A percentile compares a stretch with the other conserved stretches of the same genome.
These are phyloP conservation scores for Peribatodes rhomboidaria DNA, from an alignment of 2,888 invertebrate genomes.

Conservation along the genomic window DNA sequence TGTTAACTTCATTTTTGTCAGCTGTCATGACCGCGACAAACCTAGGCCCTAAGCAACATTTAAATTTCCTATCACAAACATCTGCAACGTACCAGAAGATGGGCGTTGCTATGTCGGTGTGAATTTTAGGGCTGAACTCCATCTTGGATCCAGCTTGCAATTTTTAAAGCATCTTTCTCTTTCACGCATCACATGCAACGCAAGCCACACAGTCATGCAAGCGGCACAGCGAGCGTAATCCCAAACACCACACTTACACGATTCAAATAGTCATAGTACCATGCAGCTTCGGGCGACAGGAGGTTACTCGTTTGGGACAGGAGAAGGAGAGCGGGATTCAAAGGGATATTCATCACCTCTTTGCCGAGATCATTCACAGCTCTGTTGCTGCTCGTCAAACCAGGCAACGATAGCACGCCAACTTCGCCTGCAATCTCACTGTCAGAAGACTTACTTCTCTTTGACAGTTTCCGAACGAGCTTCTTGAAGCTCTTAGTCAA, in stretches of 20 bases:
- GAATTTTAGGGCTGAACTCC: no score
- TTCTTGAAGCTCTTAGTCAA: slow-evolving; percentile 65
- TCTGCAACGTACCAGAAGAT: no score
- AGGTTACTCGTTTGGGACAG: slow-evolving; percentile 74
- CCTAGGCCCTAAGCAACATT: neutral
- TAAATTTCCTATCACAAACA: no score
- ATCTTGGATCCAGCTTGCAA: neutral
- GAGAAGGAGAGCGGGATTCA: slow-evolving; percentile 73
- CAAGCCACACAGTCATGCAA: slow-evolving; percentile 30
- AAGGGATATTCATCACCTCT: slow-evolving; percentile 71
- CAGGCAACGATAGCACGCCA: slow-evolving; percentile 73
- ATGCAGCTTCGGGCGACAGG: slow-evolving; percentile 75
- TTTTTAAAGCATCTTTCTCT: neutral
- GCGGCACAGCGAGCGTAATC: slow-evolving; percentile 56
- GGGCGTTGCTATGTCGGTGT: no score
- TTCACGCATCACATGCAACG: slow-evolving; percentile 11
- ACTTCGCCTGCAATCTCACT: slow-evolving; percentile 67
- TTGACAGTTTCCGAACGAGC: slow-evolving; percentile 54
- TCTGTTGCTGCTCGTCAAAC: slow-evolving; percentile 68
- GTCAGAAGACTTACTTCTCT: slow-evolving; percentile 60
- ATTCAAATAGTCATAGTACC: slow-evolving; percentile 83
- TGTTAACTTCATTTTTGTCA: neutral
- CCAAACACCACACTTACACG: slow-evolving; percentile 79
- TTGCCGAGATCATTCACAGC: slow-evolving; percentile 72
- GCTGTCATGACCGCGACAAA: neutral